Conservation (phyloP, 1,140 invertebrate species). For the Lordiphosa mommai region DNA sequence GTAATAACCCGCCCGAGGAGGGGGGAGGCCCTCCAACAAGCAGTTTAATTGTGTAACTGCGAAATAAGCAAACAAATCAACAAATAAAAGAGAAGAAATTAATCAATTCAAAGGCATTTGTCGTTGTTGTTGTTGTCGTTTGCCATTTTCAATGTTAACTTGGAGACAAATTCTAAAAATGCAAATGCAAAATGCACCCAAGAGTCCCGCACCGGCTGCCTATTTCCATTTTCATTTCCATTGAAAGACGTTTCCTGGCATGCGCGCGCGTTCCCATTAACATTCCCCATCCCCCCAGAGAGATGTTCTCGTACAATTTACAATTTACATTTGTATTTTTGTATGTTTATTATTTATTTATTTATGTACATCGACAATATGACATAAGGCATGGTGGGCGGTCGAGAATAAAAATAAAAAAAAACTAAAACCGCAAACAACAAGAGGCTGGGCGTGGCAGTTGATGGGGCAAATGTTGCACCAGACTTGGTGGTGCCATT, state of each 20-base stretch:
- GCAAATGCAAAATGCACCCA: constrained; percentile 18
- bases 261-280: neutral
- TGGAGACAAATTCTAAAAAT: constrained; percentile 4
- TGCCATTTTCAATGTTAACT: constrained; percentile 44
- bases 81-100: constrained; percentile 15
- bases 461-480: too few relatives aligned
- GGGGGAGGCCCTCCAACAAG: constrained; percentile 20
- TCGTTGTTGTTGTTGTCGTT: constrained; percentile 13
- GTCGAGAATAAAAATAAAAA: too few relatives aligned
- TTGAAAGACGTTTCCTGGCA: constrained; percentile 51
- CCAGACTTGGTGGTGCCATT: too few relatives aligned
- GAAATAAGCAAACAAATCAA: neutral
- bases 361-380: too few relatives aligned
- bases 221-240: constrained; percentile 44
- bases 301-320: neutral
- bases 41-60: constrained; percentile 44
- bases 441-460: too few relatives aligned
- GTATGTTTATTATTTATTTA: too few relatives aligned
- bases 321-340: too few relatives aligned
- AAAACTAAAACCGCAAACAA: too few relatives aligned
- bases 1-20: too few relatives aligned
- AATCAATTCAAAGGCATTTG: constrained; percentile 39
- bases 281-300: neutral
- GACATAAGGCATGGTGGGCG: too few relatives aligned
- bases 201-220: neutral